Evolutionary conservation across 1,140 invertebrate genomes (phyloP).

Genomic region (Drosophila melanica): DNA sequence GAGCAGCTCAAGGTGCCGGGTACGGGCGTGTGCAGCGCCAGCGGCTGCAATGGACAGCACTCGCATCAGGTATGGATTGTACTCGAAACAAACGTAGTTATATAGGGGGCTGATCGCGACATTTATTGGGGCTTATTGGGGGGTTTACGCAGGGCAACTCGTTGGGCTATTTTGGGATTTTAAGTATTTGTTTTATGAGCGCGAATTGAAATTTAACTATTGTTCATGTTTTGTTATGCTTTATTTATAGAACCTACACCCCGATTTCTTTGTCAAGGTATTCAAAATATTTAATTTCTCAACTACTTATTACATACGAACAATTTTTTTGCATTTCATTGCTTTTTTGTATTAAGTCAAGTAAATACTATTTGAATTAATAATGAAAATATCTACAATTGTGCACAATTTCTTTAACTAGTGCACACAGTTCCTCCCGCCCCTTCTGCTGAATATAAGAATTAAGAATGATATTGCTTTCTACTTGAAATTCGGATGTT

Average conservation of each 20-base stretch:
- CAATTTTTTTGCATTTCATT: slow-evolving; percentile 72
- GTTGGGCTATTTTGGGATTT: not conserved
- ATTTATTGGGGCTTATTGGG: slow-evolving; percentile 15
- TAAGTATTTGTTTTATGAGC: slow-evolving; percentile 35
- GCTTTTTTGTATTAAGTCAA: slow-evolving; percentile 71
- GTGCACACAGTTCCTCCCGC: slow-evolving; percentile 41
- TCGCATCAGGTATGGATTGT: slow-evolving; percentile 82
- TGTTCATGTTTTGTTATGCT: slow-evolving; percentile 76
- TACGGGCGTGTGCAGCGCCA: slow-evolving; percentile 89
- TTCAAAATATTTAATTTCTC: slow-evolving; percentile 70
- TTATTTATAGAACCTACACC: slow-evolving; percentile 84
- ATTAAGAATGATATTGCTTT: too few species aligned
- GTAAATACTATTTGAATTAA: slow-evolving; percentile 51
- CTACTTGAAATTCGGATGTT: too few species aligned
- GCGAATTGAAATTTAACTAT: slow-evolving; percentile 64
- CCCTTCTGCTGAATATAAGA: not conserved
- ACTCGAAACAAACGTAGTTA: not conserved
- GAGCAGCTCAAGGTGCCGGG: slow-evolving; percentile 92
- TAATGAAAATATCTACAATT: slow-evolving; percentile 26
- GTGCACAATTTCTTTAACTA: slow-evolving; percentile 45
- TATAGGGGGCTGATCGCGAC: not conserved
- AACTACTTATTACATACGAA: slow-evolving; percentile 38
- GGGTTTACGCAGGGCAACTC: not conserved
- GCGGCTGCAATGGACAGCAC: slow-evolving; percentile 85
- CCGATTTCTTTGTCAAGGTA: slow-evolving; percentile 84